Conservation (phyloP, 2,113 vertebrate genomes). For the Carlito syrichta region DNA sequence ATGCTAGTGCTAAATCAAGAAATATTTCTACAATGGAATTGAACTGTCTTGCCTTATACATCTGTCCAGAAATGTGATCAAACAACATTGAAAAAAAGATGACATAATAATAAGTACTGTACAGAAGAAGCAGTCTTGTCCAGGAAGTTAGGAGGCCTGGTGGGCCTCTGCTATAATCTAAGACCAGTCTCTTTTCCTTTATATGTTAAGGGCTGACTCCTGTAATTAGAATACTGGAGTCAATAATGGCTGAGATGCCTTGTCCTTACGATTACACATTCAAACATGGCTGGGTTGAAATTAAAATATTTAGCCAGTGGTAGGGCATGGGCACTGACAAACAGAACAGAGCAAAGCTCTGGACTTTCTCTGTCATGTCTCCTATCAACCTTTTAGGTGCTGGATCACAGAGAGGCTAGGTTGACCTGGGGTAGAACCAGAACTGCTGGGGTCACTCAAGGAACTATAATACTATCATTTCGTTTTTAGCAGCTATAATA, state of each 20-base stretch:
- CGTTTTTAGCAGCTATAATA: background rate
- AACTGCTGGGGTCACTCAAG: background rate
- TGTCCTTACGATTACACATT: background rate
- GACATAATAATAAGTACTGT: background rate
- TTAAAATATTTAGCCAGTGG: background rate
- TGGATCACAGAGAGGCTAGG: background rate
- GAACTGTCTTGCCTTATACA: background rate
- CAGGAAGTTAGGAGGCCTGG: background rate
- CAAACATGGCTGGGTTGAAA: background rate
- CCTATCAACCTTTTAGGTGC: background rate
- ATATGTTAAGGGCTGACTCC: background rate
- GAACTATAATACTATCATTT: too few species aligned
- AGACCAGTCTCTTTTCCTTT: background rate
- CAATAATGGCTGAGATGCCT: background rate
- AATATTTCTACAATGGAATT: background rate
- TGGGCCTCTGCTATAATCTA: background rate
- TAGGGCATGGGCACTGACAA: background rate
- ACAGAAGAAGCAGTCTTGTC: background rate
- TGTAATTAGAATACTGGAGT: background rate
- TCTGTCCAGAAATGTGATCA: background rate
- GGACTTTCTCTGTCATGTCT: background rate
- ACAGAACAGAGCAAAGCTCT: background rate
- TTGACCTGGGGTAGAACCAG: background rate
- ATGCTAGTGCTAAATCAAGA: background rate
- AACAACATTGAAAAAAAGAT: background rate